Evolutionary conservation across 2,888 invertebrate genomes (phyloP).

Genomic region (Pristionchus exspectatus): DNA sequence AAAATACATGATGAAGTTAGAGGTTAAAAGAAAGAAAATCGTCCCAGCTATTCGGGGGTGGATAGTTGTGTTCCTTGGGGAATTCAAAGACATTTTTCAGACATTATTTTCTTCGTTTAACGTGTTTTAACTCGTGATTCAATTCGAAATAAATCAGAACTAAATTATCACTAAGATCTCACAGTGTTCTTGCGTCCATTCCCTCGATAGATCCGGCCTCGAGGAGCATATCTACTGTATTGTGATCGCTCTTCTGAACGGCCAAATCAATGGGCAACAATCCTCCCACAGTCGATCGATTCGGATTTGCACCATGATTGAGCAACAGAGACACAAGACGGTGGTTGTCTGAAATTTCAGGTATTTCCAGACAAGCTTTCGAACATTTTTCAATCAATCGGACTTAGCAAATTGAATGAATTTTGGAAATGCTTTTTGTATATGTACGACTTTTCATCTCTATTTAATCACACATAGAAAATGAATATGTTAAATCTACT

Average conservation of each 20-base stretch:
- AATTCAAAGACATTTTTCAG: not conserved
- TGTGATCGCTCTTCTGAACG: conserved; percentile 45
- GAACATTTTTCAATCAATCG: too few species aligned
- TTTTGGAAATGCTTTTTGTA: too few species aligned
- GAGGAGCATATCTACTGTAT: conserved; percentile 52
- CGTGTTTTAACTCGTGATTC: not conserved
- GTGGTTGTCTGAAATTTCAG: conserved; percentile 33
- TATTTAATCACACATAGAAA: too few species aligned
- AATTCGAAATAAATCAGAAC: not conserved
- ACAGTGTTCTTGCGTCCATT: conserved; percentile 26
- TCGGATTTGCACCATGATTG: conserved; percentile 55
- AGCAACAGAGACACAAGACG: conserved; percentile 26
- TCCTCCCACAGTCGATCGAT: conserved; percentile 44
- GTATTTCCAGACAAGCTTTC: not conserved
- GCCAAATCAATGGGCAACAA: conserved; percentile 51
- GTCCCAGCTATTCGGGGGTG: too few species aligned
- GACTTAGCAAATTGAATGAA: too few species aligned
- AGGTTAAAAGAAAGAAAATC: too few species aligned
- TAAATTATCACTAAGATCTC: not conserved
- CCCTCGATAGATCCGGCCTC: conserved; percentile 55
- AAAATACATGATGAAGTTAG: too few species aligned
- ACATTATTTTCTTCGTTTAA: not conserved
- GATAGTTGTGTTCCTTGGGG: too few species aligned
- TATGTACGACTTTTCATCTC: too few species aligned
- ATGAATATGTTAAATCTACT: too few species aligned